Evolutionary conservation across 2,113 vertebrate genomes (phyloP).

Genomic region (Polypterus bichir): DNA sequence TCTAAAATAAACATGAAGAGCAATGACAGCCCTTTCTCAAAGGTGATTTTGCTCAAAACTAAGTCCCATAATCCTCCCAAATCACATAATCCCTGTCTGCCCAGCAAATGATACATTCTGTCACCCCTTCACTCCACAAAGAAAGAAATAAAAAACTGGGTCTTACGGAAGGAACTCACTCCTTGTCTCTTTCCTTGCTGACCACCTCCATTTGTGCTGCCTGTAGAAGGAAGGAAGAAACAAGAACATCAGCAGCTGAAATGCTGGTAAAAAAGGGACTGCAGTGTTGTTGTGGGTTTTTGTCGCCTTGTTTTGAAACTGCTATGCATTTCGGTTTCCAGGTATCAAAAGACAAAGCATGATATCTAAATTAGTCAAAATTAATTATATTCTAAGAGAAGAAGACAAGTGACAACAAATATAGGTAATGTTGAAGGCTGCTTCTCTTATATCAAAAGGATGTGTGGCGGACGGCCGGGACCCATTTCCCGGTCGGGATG

Average conservation of each 20-base stretch:
- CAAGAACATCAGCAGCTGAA: accelerated
- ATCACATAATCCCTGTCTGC: constrained; percentile 14
- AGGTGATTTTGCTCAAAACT: constrained; percentile 2
- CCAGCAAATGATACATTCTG: not conserved
- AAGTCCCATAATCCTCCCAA: constrained; percentile 12
- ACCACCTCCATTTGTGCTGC: constrained; percentile 53
- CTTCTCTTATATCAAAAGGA: too few relatives aligned
- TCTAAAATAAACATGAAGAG: too few relatives aligned
- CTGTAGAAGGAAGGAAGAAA: constrained; percentile 41
- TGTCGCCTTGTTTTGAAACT: too few relatives aligned
- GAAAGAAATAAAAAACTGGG: constrained; percentile 41
- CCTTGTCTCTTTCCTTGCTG: constrained; percentile 76
- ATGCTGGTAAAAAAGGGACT: accelerated
- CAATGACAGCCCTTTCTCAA: not conserved
- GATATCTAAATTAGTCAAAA: not conserved
- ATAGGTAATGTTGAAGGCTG: too few relatives aligned
- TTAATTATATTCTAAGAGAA: not conserved
- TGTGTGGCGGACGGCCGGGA: too few relatives aligned
- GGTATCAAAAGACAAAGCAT: accelerated
- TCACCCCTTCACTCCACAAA: too few relatives aligned
- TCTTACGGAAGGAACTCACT: constrained; percentile 81
- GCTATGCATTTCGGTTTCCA: too few relatives aligned
- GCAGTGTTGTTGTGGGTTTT: not conserved
- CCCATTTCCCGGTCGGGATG: too few relatives aligned
- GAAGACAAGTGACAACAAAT: not conserved